A percentile compares a stretch with the other conserved stretches of the same genome.
These are phyloP conservation scores for Catharus minimus DNA, from an alignment of 2,113 vertebrate species.

Conservation along the genomic window DNA sequence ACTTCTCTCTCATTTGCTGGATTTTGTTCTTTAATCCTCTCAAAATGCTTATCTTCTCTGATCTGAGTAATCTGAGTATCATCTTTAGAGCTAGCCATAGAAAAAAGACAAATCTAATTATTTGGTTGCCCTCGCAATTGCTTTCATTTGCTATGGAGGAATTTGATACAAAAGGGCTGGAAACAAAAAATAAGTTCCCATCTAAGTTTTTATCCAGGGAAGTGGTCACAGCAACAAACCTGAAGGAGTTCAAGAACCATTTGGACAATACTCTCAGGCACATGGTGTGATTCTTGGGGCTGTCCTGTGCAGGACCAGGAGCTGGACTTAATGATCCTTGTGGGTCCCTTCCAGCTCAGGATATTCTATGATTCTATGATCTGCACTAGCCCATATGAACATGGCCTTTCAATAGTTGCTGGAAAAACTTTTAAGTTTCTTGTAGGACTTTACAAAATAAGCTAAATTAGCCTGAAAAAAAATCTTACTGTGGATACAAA, in stretches of 20 bases:
- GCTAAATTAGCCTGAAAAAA: not conserved
- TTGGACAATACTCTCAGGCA: not conserved
- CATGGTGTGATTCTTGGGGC: not conserved
- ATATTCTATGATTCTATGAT: not conserved
- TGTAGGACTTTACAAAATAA: not conserved
- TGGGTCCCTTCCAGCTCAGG: not conserved
- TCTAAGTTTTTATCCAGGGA: not conserved
- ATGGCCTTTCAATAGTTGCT: not conserved
- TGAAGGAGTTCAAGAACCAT: not conserved
- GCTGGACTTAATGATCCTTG: not conserved
- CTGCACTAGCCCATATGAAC: not conserved
- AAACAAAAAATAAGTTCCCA: not conserved
- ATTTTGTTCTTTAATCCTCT: constrained; percentile 6
- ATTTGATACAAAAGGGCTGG: not conserved
- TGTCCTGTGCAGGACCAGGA: not conserved
- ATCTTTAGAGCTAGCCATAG: not conserved
- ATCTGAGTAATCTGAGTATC: not conserved
- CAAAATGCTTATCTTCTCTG: not conserved
- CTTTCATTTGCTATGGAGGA: not conserved
- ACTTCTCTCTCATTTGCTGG: not conserved
- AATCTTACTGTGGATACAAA: not conserved
- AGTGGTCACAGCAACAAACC: not conserved
- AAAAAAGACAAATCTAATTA: not conserved
- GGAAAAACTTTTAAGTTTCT: not conserved
- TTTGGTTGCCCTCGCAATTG: not conserved